Conservation (phyloP, 2,888 invertebrate species). For the Deroplatys truncata region DNA sequence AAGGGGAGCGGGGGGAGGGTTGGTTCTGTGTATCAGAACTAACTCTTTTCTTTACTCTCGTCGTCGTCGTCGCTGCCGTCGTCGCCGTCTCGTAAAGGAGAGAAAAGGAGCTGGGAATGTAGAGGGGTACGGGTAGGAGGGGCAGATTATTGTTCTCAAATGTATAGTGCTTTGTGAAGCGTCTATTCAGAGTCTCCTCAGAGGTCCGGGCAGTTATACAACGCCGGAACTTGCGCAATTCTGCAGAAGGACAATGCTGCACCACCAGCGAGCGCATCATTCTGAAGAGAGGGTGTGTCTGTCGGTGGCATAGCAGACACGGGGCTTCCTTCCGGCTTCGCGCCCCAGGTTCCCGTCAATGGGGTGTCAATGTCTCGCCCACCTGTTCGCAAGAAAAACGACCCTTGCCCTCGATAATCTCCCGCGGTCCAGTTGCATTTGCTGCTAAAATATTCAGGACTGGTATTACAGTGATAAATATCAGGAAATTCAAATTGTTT, state of each 20-base stretch:
- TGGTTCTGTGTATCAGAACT: constrained; percentile 32
- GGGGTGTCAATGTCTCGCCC: not conserved
- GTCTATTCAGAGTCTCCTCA: constrained; percentile 29
- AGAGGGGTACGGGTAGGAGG: not conserved
- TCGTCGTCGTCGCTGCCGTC: not conserved
- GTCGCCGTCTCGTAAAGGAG: constrained; percentile 11
- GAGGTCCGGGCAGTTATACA: constrained; percentile 26
- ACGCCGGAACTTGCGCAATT: constrained; percentile 25
- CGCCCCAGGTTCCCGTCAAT: not conserved
- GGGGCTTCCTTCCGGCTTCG: not conserved
- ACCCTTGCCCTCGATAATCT: no score
- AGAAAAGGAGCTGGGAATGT: constrained; percentile 2
- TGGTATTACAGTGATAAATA: no score
- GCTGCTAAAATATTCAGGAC: no score
- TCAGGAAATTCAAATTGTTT: no score
- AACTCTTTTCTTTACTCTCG: constrained; percentile 32
- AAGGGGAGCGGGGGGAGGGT: constrained; percentile 10
- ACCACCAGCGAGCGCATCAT: not conserved
- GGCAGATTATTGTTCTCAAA: constrained; percentile 32
- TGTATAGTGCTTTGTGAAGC: constrained; percentile 33
- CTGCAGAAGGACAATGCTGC: constrained; percentile 28
- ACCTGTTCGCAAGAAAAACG: not conserved
- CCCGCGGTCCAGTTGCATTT: no score
- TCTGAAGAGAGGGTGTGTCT: not conserved
- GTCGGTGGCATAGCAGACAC: not conserved